Conservation (phyloP, 2,113 vertebrate genomes). For the Cacatua alba region DNA sequence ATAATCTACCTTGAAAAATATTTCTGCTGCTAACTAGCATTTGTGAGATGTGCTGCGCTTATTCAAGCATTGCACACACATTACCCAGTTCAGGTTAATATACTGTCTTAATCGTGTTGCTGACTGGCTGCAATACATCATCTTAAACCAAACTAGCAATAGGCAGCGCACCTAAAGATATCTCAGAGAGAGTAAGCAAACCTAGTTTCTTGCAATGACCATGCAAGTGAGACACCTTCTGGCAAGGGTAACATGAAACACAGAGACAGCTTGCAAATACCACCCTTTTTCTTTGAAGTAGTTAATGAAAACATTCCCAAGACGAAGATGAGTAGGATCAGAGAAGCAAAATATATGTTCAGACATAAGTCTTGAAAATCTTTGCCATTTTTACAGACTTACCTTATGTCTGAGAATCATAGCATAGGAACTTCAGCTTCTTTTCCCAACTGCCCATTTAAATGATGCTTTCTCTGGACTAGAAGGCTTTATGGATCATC, state of each 20-base stretch:
- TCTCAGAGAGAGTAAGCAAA: not conserved
- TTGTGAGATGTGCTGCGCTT: not conserved
- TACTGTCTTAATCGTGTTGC: not conserved
- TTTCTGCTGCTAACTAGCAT: not conserved
- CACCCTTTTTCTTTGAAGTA: not conserved
- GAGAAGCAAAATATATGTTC: not conserved
- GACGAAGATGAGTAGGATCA: not conserved
- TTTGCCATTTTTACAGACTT: not conserved
- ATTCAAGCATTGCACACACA: not conserved
- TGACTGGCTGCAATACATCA: not conserved
- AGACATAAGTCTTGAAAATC: not conserved
- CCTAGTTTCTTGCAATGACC: slow-evolving; percentile 15
- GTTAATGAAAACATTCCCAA: not conserved
- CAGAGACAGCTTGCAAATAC: not conserved
- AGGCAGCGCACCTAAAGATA: not conserved
- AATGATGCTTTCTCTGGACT: not conserved
- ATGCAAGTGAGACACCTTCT: slow-evolving; percentile 68
- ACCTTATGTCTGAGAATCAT: not conserved
- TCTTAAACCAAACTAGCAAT: not conserved
- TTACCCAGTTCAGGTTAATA: not conserved
- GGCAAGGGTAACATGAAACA: slow-evolving; percentile 58
- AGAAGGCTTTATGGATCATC: not conserved
- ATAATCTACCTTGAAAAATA: not conserved
- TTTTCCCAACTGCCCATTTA: not conserved
- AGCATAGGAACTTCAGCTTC: not conserved